Evolutionary conservation across 2,888 invertebrate genomes (phyloP), one percentile per base, ranked within the genome.

Genomic region (Dexiosoma caninum): DNA sequence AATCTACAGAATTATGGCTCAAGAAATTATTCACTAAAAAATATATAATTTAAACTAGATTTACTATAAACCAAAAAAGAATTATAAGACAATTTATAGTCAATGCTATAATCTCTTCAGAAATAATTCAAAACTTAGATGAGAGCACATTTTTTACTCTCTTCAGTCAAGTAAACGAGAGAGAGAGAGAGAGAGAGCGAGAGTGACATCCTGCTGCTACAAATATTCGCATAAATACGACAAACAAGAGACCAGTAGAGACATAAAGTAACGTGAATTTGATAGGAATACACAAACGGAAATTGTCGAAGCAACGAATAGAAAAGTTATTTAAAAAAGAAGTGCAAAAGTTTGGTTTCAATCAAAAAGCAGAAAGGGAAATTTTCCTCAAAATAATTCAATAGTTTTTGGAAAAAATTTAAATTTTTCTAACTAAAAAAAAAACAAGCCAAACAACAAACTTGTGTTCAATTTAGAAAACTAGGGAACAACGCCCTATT

Each of bases 401-500:
- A 27, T 0, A 69, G 10, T 21, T 67, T 46, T 21, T 57, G 10
- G 8, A 70, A 57, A 27, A 69, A 19, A 37, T n/a, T 16, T 19
- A 32, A 62, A 49, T 3, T 9, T 46, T 19, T 16, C 16, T n/a
- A 7, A 23, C 1, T 42, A 32, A 74, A 53, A 10, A 23, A 44
- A 42, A 37, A 16, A 32, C 21, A 55, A 35, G 27, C 27, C 3
- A 27, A 27, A 5, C 3, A 27, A 27, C 27, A 27, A 27, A 27
- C 3, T 6, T 6, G 67, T 46, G 40, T 44, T 51, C 12, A 19
- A 21, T 12, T 6, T 49, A 2, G 53, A 46, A 55, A 74, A 57
- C 51, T 32, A 60, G 66, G 76, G 77, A 70, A 71, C 70, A 78
- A 78, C 77, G 74, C 77, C 80, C 77, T 59, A 64, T 66, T 67